phyloP scores from a whole-genome alignment of 2,888 invertebrate species.

The Oligia latruncula region DNA sequence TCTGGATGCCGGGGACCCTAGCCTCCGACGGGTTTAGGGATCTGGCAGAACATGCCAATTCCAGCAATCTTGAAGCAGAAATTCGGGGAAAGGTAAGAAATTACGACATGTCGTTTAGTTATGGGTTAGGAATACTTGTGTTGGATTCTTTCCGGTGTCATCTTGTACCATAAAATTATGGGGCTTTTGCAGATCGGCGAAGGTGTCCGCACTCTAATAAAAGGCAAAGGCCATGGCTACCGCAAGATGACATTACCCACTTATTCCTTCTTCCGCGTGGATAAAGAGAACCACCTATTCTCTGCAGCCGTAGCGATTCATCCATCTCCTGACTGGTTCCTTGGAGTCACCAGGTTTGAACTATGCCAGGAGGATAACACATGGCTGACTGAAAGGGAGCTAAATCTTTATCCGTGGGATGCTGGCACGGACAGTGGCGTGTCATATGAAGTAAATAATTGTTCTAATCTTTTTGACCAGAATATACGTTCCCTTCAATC shows the following conservation, averaged over 20 bases:
- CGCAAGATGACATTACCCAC: slow-evolving; percentile 82
- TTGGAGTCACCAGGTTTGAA: slow-evolving; percentile 97
- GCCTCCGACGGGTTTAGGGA: slow-evolving; percentile 81
- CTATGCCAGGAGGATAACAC: slow-evolving; percentile 96
- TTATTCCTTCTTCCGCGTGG: slow-evolving; percentile 82
- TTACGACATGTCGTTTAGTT: not conserved
- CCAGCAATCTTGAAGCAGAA: slow-evolving; percentile 81
- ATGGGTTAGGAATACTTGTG: not conserved
- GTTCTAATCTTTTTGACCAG: no score
- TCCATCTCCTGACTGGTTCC: slow-evolving; percentile 98
- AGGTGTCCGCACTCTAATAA: slow-evolving; percentile 84
- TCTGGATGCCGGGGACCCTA: slow-evolving; percentile 83
- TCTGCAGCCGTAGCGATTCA: slow-evolving; percentile 79
- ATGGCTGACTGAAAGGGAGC: slow-evolving; percentile 95
- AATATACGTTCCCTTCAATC: not conserved
- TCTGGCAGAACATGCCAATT: slow-evolving; percentile 83
- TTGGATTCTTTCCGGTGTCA: not conserved
- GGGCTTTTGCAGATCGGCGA: slow-evolving; percentile 77
- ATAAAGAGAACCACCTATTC: slow-evolving; percentile 81
- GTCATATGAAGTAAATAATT: slow-evolving; percentile 93
- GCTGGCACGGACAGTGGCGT: slow-evolving; percentile 98
- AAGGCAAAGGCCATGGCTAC: slow-evolving; percentile 85
- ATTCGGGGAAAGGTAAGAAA: slow-evolving; percentile 80
- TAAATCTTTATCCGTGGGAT: slow-evolving; percentile 98
- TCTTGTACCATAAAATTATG: not conserved